These are phyloP conservation scores for Morone saxatilis DNA, from an alignment of 2,113 vertebrate species.

Conservation along the genomic window DNA sequence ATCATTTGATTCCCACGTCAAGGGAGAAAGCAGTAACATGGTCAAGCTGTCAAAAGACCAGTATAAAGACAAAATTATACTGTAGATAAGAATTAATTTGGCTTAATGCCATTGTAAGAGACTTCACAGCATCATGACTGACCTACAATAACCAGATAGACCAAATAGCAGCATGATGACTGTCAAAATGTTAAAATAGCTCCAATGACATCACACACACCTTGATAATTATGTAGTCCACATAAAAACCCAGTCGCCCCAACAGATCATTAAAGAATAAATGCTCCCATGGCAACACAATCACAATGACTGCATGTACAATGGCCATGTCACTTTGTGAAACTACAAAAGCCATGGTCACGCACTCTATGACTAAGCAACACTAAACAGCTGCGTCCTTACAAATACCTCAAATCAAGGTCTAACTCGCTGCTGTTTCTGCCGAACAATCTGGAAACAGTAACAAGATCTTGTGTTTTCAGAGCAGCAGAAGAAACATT, in stretches of 20 bases:
- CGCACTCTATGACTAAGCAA: neutral
- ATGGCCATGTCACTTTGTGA: neutral
- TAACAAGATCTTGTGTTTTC: neutral
- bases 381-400: neutral
- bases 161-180: neutral
- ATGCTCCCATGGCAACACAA: slow-evolving; percentile 6
- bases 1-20: neutral
- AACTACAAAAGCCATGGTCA: neutral
- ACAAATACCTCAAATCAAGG: neutral
- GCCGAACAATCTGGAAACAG: neutral
- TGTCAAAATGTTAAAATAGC: neutral
- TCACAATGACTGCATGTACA: neutral
- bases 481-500: neutral
- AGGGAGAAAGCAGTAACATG: neutral
- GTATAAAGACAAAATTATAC: neutral
- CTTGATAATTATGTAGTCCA: slow-evolving; percentile 16
- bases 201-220: neutral
- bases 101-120: neutral
- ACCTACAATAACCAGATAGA: neutral
- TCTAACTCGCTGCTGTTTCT: neutral
- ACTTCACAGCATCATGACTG: neutral
- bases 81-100: neutral
- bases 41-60: neutral
- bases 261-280: neutral
- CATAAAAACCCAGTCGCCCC: neutral